Conservation (phyloP, 2,888 invertebrate species). For the Arge pagana region DNA sequence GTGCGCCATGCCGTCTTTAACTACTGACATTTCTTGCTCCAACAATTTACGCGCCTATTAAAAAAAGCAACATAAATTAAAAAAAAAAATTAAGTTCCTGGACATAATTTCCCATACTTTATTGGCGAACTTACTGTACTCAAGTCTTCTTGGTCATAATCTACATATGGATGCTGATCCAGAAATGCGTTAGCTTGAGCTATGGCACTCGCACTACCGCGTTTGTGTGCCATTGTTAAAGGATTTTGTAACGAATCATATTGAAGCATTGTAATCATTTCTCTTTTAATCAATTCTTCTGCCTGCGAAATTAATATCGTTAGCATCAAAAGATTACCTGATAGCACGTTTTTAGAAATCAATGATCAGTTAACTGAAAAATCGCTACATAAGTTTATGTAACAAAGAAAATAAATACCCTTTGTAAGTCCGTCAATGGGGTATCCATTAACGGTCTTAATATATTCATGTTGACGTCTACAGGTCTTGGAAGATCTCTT, state of each 20-base stretch:
- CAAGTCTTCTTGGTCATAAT: constrained; percentile 71
- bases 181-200: constrained; percentile 79
- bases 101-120: too few species aligned
- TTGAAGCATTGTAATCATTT: constrained; percentile 95
- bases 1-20: constrained; percentile 93
- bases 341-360: background rate
- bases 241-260: constrained; percentile 87
- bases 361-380: too few species aligned
- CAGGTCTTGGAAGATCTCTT: constrained; percentile 74
- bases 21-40: constrained; percentile 83
- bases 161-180: constrained; percentile 84
- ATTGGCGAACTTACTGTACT: constrained; percentile 55
- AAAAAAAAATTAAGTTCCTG: constrained; percentile 5
- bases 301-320: constrained; percentile 68
- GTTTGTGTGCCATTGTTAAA: constrained; percentile 62
- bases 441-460: constrained; percentile 77
- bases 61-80: background rate
- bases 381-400: background rate
- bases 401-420: constrained; percentile 51
- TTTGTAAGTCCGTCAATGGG: constrained; percentile 84
- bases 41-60: constrained; percentile 68
- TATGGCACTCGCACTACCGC: constrained; percentile 57
- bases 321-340: background rate
- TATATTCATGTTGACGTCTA: constrained; percentile 83
- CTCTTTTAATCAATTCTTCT: constrained; percentile 93